phyloP scores from a whole-genome alignment of 2,113 vertebrate genomes.

The Danionella cerebrum region DNA sequence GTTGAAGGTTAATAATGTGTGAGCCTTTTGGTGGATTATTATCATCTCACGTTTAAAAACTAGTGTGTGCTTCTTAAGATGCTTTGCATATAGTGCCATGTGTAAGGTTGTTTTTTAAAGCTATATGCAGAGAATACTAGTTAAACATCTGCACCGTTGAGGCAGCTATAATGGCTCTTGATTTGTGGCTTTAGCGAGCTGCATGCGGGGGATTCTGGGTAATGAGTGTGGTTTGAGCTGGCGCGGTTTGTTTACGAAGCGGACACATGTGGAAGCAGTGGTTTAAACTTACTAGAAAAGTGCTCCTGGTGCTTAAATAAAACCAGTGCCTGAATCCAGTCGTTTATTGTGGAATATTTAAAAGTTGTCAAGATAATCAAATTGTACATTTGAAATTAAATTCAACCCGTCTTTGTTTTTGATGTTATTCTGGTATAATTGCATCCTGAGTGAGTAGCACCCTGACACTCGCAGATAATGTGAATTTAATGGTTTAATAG shows the following conservation, averaged over 20 bases:
- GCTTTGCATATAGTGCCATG: too few species aligned
- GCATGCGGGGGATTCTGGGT: constrained; percentile 44
- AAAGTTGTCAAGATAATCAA: too few species aligned
- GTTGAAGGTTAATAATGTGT: too few species aligned
- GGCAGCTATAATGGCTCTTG: constrained; percentile 24
- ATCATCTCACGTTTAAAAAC: too few species aligned
- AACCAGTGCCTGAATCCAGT: constrained; percentile 23
- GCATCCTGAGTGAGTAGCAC: neutral
- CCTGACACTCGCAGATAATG: neutral
- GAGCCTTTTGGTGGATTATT: too few species aligned
- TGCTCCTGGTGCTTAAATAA: constrained; percentile 42
- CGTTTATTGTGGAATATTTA: too few species aligned
- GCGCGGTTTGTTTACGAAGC: constrained; percentile 35
- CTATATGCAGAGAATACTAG: neutral
- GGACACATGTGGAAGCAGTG: constrained; percentile 54
- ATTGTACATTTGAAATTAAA: too few species aligned
- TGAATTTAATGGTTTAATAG: neutral
- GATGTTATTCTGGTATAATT: constrained; percentile 8
- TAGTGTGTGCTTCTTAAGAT: too few species aligned
- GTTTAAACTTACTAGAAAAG: constrained; percentile 39
- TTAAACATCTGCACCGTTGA: neutral
- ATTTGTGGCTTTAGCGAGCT: constrained; percentile 41
- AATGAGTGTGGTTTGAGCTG: constrained; percentile 45
- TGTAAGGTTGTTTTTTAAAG: neutral
- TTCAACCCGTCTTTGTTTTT: too few species aligned